Evolutionary conservation across 2,888 invertebrate species (phyloP), one percentile per base, ranked within the genome.

Genomic region (Abscondita cerata): DNA sequence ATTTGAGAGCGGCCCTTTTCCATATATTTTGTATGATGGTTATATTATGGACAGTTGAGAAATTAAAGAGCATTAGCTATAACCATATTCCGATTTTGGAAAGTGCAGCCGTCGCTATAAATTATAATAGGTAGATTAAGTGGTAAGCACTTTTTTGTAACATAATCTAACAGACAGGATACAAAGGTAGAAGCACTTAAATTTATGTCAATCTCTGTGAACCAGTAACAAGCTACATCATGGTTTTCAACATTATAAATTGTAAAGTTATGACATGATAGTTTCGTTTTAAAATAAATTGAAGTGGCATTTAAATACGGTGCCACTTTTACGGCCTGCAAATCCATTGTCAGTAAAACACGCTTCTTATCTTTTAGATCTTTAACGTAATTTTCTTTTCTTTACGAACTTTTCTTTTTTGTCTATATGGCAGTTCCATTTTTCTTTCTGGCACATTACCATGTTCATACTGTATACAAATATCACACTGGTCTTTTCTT

Each of bases 1-100:
- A 76, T 76, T 65, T 76, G 75, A 1, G 77, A 73, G 62, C 76
- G 76, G n/a, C 75, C 76, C 11, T 66, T 66, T 53, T 46, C 50
- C 5, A 59, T 16, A 47, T 20, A 59, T 15, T 66, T 51, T 66
- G 61, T 11, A 54, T 34, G 13, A 64, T 52, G 8, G 25, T 15
- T 5, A 63, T 40, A 13, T 54, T 25, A n/a, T 63, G 25, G 8
- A 9, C 8, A 19, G 54, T 12, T n/a, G 65, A 20, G 19, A 56
- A 38, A 31, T 51, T 55, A 15, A 62, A 31, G 40, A n/a, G 61
- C 54, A 44, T 62, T 64, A n/a, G 65, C 33, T 9, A 65, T 6
- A 9, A 62, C 41, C 4, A 31, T 12, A 34, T 66, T 63, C 9
- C 60, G 16, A 12, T 64, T 64, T 33, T 64, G 56, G 20, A 25